Conservation (phyloP, 2,888 invertebrate genomes). For the Lithophane socia region DNA sequence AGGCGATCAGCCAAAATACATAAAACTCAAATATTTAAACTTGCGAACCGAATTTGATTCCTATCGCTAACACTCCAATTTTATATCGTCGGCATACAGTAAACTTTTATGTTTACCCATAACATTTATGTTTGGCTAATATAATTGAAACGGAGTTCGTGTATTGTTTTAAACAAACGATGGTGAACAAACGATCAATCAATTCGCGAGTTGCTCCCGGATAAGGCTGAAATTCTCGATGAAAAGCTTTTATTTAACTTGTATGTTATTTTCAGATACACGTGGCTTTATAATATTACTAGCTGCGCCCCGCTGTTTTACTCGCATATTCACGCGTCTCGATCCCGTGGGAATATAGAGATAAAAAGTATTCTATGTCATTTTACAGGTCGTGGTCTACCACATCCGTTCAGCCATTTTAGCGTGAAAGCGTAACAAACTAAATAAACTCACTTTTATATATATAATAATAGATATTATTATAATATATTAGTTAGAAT, state of each 20-base stretch:
- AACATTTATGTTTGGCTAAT: constrained; percentile 64
- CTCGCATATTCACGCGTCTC: no score
- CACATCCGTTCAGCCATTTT: no score
- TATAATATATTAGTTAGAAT: no score
- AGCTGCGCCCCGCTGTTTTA: no score
- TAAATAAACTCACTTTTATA: no score
- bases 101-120: constrained; percentile 60
- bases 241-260: constrained; percentile 24
- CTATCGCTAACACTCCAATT: constrained; percentile 57
- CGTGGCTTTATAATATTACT: neutral
- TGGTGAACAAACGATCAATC: constrained; percentile 32
- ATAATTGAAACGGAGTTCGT: constrained; percentile 44
- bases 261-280: constrained; percentile 1
- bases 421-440: no score
- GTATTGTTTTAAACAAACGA: constrained; percentile 56
- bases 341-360: no score
- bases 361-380: no score
- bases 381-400: no score
- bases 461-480: no score
- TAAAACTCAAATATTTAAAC: constrained; percentile 62
- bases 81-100: constrained; percentile 55
- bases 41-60: constrained; percentile 57
- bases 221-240: neutral
- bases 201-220: constrained; percentile 16
- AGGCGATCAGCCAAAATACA: constrained; percentile 44